Conservation (phyloP, 2,113 vertebrate genomes). For the Oreochromis spilurus region DNA sequence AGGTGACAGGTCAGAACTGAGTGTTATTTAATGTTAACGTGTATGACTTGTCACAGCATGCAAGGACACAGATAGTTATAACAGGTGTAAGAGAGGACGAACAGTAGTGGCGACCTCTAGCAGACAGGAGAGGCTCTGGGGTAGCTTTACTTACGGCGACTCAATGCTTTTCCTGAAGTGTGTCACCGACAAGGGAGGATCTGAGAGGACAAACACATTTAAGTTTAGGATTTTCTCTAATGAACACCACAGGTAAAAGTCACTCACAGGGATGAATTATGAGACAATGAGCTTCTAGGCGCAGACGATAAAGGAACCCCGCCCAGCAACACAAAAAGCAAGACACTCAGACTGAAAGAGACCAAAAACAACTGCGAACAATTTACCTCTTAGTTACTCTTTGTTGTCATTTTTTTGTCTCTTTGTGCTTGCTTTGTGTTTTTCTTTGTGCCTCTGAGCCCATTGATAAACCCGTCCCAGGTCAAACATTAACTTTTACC, state of each 20-base stretch:
- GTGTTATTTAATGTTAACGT: not conserved
- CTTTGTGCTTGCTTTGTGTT: not conserved
- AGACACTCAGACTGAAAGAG: not conserved
- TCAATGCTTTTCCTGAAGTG: slow-evolving; percentile 99
- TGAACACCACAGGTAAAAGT: not conserved
- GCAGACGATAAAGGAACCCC: not conserved
- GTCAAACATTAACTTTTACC: not conserved
- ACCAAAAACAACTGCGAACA: not conserved
- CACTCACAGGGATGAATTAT: not conserved
- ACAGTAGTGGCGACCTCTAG: slow-evolving; percentile 26
- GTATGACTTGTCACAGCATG: not conserved
- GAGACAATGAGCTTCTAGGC: not conserved
- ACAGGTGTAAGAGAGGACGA: slow-evolving; percentile 21
- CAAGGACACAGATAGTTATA: not conserved
- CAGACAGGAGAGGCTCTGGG: not conserved
- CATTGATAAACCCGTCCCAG: not conserved
- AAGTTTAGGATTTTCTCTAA: slow-evolving; percentile 3
- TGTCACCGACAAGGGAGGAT: slow-evolving; percentile 97
- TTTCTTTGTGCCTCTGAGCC: not conserved
- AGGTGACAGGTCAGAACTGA: not conserved
- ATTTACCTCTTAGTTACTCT: fast-evolving
- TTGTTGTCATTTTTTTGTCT: not conserved
- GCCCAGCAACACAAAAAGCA: not conserved
- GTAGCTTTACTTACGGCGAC: slow-evolving; percentile 90
- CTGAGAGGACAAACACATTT: slow-evolving; percentile 73